Evolutionary conservation across 2,113 vertebrate genomes (phyloP).

Genomic region (Oceanites oceanicus): DNA sequence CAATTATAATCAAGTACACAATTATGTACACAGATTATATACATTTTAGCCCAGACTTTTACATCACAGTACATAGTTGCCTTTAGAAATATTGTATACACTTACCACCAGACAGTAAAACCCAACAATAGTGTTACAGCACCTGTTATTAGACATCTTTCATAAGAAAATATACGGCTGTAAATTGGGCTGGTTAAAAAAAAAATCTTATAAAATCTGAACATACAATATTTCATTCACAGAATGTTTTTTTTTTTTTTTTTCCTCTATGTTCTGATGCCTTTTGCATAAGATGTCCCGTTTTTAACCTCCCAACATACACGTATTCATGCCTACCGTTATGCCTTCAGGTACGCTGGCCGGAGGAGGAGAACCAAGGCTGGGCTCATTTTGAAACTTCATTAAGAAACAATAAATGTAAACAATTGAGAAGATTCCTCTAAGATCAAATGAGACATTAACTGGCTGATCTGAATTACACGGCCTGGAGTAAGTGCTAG

Average conservation of each 20-base stretch:
- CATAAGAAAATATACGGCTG: conserved; percentile 82
- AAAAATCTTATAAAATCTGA: conserved; percentile 74
- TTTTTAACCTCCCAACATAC: not conserved
- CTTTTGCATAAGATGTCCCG: conserved; percentile 60
- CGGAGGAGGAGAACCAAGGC: conserved; percentile 58
- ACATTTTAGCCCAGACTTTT: conserved; percentile 83
- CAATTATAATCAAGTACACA: conserved; percentile 84
- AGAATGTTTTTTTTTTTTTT: conserved; percentile 71
- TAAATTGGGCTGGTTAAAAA: conserved; percentile 79
- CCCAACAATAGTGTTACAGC: conserved; percentile 75
- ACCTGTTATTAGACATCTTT: conserved; percentile 75
- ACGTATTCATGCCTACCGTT: not conserved
- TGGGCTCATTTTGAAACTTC: conserved; percentile 46
- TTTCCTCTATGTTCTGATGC: conserved; percentile 67
- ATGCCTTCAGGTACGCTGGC: conserved; percentile 3
- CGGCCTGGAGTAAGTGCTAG: not conserved
- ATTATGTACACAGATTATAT: conserved; percentile 83
- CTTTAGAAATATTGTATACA: conserved; percentile 75
- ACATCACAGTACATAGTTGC: conserved; percentile 81
- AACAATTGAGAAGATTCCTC: conserved; percentile 10
- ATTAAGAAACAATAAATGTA: conserved; percentile 43
- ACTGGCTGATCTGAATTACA: not conserved
- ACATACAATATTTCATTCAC: conserved; percentile 80
- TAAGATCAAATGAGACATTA: not conserved
- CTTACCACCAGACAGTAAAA: conserved; percentile 72